These are phyloP conservation scores for Fistularia commersonii DNA, from an alignment of 2,797 vertebrate genomes.

Conservation along the genomic window DNA sequence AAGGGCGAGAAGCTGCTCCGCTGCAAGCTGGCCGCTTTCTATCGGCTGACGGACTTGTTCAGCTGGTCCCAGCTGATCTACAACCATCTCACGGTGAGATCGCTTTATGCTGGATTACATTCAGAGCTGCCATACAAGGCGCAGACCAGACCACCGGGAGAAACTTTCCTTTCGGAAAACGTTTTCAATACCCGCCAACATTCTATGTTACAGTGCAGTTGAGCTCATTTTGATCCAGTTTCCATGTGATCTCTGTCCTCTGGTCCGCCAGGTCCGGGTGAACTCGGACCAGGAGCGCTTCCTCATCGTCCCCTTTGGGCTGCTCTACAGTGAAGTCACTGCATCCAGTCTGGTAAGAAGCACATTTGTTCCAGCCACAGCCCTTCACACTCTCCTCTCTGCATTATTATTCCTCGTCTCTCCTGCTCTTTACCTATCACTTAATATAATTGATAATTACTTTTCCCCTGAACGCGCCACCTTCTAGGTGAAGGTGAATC, in stretches of 20 bases:
- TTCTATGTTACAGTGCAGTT: neutral
- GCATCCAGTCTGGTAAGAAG: constrained; percentile 93
- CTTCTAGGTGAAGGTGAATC: constrained; percentile 89
- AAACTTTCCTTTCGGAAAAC: neutral
- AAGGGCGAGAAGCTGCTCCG: constrained; percentile 94
- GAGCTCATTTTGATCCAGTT: neutral
- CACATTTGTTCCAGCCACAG: too few relatives aligned
- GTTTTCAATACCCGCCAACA: neutral
- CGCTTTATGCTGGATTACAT: too few relatives aligned
- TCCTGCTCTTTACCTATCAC: neutral
- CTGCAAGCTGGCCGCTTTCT: constrained; percentile 94
- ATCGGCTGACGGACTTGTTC: constrained; percentile 92
- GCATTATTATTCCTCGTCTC: neutral
- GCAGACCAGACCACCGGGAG: too few relatives aligned
- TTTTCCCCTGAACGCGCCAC: neutral
- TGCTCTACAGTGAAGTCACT: constrained; percentile 96
- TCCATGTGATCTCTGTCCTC: constrained; percentile 5
- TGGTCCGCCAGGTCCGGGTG: constrained; percentile 82
- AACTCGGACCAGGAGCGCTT: constrained; percentile 93
- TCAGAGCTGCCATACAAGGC: too few relatives aligned
- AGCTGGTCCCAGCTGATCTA: constrained; percentile 99
- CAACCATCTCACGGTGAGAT: constrained; percentile 95
- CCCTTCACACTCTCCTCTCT: neutral
- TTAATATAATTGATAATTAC: neutral
- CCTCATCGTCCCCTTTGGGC: constrained; percentile 94